Evolutionary conservation across 1,140 invertebrate genomes (phyloP).

Genomic region (Trialeurodes vaporariorum): DNA sequence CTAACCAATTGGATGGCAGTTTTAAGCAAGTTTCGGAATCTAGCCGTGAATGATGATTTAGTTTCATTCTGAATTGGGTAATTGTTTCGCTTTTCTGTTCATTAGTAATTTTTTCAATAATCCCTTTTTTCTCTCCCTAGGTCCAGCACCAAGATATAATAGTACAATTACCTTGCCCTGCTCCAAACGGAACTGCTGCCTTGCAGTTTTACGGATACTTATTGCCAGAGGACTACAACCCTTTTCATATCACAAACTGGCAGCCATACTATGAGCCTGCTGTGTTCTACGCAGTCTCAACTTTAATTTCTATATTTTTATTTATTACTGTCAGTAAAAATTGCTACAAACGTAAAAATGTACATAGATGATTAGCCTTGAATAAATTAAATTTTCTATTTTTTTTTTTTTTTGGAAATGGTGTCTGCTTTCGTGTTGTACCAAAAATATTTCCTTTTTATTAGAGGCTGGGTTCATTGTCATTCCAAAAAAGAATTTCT

Average conservation of each 20-base stretch:
- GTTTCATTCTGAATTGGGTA: not conserved
- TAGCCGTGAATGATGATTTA: conserved; percentile 4
- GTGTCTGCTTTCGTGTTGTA: too few relatives aligned
- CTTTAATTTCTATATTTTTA: not conserved
- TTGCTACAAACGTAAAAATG: not conserved
- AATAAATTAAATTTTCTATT: too few relatives aligned
- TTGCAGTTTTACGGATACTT: conserved; percentile 32
- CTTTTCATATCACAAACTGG: not conserved
- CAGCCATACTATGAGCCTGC: not conserved
- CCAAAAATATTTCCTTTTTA: too few relatives aligned
- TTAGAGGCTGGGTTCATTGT: too few relatives aligned
- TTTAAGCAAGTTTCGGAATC: too few relatives aligned
- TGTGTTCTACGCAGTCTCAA: not conserved
- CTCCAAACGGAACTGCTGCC: conserved; percentile 59
- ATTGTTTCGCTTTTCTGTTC: not conserved
- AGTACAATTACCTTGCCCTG: conserved; percentile 60
- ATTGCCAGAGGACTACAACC: conserved; percentile 11
- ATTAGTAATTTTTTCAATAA: too few relatives aligned
- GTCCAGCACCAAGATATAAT: conserved; percentile 71
- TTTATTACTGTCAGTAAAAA: not conserved
- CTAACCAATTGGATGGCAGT: too few relatives aligned
- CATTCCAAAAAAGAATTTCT: too few relatives aligned
- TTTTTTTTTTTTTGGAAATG: too few relatives aligned
- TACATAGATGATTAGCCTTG: not conserved
- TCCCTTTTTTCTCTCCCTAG: conserved; percentile 37